phyloP scores from a whole-genome alignment of 2,888 invertebrate species.

The Calameuta filiformis region DNA sequence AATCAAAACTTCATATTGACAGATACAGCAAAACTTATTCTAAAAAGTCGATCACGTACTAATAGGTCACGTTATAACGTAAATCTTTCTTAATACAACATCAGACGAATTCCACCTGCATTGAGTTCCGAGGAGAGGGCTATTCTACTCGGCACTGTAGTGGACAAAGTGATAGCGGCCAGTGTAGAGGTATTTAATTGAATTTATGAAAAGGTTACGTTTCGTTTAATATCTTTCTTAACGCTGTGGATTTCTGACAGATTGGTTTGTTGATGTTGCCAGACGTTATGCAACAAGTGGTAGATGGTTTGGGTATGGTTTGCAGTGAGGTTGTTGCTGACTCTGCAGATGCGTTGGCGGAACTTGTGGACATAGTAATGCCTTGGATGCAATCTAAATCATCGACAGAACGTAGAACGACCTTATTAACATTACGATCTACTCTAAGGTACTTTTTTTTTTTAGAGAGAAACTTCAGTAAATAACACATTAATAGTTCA shows the following conservation, averaged over 20 bases:
- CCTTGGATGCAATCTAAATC: slow-evolving; percentile 61
- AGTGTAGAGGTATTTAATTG: slow-evolving; percentile 45
- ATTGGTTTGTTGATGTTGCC: slow-evolving; percentile 40
- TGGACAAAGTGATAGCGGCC: slow-evolving; percentile 56
- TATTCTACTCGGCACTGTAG: slow-evolving; percentile 49
- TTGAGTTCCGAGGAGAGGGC: slow-evolving; percentile 51
- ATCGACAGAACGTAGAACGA: slow-evolving; percentile 45
- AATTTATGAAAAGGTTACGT: neutral
- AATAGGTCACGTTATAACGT: neutral
- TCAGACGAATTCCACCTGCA: slow-evolving; percentile 50
- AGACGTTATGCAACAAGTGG: slow-evolving; percentile 43
- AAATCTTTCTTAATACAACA: slow-evolving; percentile 24
- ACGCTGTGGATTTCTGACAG: slow-evolving; percentile 24
- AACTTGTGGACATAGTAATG: slow-evolving; percentile 52
- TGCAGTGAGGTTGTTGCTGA: slow-evolving; percentile 53
- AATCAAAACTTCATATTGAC: too few relatives aligned
- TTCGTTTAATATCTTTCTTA: neutral
- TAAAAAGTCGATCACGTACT: neutral
- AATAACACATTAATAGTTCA: neutral
- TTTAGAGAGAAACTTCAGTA: neutral
- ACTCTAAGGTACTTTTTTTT: slow-evolving; percentile 43
- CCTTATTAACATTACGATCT: slow-evolving; percentile 47
- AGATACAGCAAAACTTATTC: neutral
- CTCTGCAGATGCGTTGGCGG: slow-evolving; percentile 53
- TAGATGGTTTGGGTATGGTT: slow-evolving; percentile 44